Evolutionary conservation across 2,113 vertebrate species (phyloP), one percentile per base, ranked within the genome.

Genomic region (Polyodon spathula): DNA sequence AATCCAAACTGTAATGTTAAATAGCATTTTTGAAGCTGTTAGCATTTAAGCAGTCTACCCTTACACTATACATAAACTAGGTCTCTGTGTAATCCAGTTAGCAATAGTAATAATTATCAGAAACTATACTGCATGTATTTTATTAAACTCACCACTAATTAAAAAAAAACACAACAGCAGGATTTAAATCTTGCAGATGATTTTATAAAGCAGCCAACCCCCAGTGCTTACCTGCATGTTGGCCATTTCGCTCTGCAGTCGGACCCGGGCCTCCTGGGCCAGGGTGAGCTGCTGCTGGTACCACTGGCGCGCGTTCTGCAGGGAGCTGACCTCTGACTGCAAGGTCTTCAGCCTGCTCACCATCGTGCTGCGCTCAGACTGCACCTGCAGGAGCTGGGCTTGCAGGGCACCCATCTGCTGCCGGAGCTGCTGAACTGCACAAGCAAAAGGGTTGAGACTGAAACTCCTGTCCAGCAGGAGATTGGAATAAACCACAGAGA

Each of bases 221-320:
- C 40, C 7, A 2, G 12, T 38, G 40, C 10, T 65, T 74, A 97
- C 96, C 93, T 99, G 94, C 69, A 98, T 94, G 67, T 91, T 95
- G 60, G 94, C 92, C 93, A 99, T 94, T 78, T 99, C 92, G 0
- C 90, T 85, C 74, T 99, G 96, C 65, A 99, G 87, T 59, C 93
- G 79, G 42, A 99, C 90, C 8, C 94, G 88, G 1, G 96, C 95
- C 74, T 96, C 94, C 81, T 99, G 96, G 0, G 96, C 96, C 48
- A 94, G 48, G 0, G 87, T 81, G 1, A 99, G 81, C 79, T 99
- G 96, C 73, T 97, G 90, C 71, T 98, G 94, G 78, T 99, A 99
- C 96, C 96, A 98, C 68, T 89, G 89, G 17, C 95, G 81, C 63
- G 94, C 87, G 14, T 92, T 92, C 64, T 98, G 93, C 52, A 99